phyloP scores from a whole-genome alignment of 2,113 vertebrate species.

The Alces alces region DNA sequence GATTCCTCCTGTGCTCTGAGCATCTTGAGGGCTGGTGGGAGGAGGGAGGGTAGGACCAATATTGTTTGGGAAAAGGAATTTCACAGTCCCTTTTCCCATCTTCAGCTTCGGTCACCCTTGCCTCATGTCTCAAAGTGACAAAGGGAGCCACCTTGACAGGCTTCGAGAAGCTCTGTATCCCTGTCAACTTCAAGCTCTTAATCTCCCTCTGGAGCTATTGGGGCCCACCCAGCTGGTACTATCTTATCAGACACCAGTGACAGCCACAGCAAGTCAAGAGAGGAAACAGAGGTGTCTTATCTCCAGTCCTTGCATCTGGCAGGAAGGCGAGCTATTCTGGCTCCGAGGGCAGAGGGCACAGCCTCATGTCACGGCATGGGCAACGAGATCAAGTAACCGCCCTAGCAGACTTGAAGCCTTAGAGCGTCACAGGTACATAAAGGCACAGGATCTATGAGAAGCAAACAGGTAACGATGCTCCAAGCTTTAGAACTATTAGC shows the following conservation, averaged over 20 bases:
- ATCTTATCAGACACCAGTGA: not conserved
- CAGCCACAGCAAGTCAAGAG: not conserved
- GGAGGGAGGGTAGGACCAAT: not conserved
- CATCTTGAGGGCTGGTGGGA: not conserved
- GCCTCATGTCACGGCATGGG: not conserved
- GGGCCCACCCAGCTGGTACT: not conserved
- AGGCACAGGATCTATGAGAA: not conserved
- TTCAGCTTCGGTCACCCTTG: not conserved
- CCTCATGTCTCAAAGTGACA: not conserved
- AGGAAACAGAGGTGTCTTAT: not conserved
- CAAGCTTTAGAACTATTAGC: not conserved
- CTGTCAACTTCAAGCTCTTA: not conserved
- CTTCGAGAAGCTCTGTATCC: not conserved
- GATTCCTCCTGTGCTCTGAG: not conserved
- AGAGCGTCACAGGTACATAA: not conserved
- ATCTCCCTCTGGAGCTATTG: not conserved
- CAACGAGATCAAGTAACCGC: not conserved
- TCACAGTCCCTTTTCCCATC: not conserved
- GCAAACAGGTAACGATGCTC: not conserved
- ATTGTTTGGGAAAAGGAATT: not conserved
- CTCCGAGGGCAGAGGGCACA: not conserved
- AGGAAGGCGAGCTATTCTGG: not conserved
- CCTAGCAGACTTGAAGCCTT: not conserved
- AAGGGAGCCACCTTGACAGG: not conserved
- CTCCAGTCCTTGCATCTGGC: not conserved